These are phyloP conservation scores for Timema cristinae DNA, from an alignment of 2,888 invertebrate species.

Conservation along the genomic window DNA sequence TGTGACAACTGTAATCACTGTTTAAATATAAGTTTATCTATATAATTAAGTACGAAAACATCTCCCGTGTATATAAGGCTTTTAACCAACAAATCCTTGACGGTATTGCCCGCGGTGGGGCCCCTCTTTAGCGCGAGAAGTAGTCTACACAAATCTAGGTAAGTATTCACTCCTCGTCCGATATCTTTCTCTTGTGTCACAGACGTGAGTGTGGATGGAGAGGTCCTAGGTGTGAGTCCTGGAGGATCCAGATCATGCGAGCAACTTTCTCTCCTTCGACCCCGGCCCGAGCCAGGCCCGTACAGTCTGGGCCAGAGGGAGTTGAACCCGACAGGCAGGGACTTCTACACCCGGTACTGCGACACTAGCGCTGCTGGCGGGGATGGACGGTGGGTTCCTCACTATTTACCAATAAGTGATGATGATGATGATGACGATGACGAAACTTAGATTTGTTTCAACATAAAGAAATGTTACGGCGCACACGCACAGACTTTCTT, in stretches of 20 bases:
- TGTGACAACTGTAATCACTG: no score
- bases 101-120: no score
- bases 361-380: conserved; percentile 59
- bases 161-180: no score
- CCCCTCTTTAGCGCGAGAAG: no score
- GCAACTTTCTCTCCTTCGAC: conserved; percentile 39
- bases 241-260: conserved; percentile 44
- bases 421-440: not conserved
- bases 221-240: not conserved
- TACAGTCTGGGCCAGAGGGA: conserved; percentile 40
- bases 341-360: conserved; percentile 50
- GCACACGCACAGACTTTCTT: no score
- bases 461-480: no score
- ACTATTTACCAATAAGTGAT: conserved; percentile 30
- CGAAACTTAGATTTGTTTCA: no score
- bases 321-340: conserved; percentile 39
- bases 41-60: no score
- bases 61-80: no score
- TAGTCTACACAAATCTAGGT: no score
- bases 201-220: not conserved
- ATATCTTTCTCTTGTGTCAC: not conserved
- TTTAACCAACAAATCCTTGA: no score
- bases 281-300: conserved; percentile 44
- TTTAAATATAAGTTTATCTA: no score
- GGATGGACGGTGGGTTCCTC: conserved; percentile 64